Percentiles rank a stretch among this genome's conserved stretches.
These are phyloP conservation scores for Wiebesia pumilae DNA, from an alignment of 1,140 invertebrate genomes.

Conservation along the genomic window DNA sequence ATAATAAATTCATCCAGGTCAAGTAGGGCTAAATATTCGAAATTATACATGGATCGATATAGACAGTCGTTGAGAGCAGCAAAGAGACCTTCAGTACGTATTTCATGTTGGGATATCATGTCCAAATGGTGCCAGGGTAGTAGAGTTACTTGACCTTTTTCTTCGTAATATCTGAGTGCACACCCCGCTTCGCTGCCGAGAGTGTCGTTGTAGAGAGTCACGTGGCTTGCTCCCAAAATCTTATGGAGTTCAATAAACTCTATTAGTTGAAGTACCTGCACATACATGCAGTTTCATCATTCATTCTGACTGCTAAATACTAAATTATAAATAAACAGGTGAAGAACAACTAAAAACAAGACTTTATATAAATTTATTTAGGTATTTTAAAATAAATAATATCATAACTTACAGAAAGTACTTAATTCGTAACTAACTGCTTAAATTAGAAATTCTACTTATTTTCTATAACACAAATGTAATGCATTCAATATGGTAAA, in stretches of 20 bases:
- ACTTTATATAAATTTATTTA: neutral
- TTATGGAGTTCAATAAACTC: slow-evolving; percentile 95
- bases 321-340: neutral
- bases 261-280: slow-evolving; percentile 85
- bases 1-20: slow-evolving; percentile 95
- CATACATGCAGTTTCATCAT: neutral
- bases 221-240: slow-evolving; percentile 89
- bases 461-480: too few relatives aligned
- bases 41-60: slow-evolving; percentile 90
- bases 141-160: slow-evolving; percentile 82
- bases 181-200: slow-evolving; percentile 86
- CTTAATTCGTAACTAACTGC: too few relatives aligned
- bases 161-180: slow-evolving; percentile 83
- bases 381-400: neutral
- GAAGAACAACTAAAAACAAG: neutral
- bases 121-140: slow-evolving; percentile 91
- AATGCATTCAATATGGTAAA: too few relatives aligned
- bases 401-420: neutral
- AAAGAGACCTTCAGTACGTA: slow-evolving; percentile 93
- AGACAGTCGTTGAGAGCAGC: slow-evolving; percentile 95
- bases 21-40: slow-evolving; percentile 87
- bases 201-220: slow-evolving; percentile 95
- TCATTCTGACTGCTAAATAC: neutral
- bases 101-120: slow-evolving; percentile 92
- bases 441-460: too few relatives aligned